Percentiles rank a stretch among this genome's conserved stretches.
phyloP scores from a whole-genome alignment of 2,888 invertebrate genomes.

The Cheilosia soror region DNA sequence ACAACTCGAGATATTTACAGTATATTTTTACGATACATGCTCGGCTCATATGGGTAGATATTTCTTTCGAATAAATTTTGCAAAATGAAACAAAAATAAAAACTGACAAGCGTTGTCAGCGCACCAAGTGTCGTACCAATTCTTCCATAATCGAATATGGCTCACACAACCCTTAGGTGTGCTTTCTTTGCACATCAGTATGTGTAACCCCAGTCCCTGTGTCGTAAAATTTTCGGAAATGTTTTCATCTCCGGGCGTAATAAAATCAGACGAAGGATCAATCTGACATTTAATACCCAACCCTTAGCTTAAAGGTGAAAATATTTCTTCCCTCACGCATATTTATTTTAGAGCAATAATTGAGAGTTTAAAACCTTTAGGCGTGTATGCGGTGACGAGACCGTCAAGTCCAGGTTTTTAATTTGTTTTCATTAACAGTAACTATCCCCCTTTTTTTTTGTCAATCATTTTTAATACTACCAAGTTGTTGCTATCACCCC shows the following conservation, averaged over 20 bases:
- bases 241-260: slow-evolving; percentile 55
- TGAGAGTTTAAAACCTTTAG: slow-evolving; percentile 8
- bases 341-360: neutral
- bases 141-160: slow-evolving; percentile 48
- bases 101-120: slow-evolving; percentile 44
- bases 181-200: neutral
- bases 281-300: slow-evolving; percentile 19
- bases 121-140: slow-evolving; percentile 20
- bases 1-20: slow-evolving; percentile 2
- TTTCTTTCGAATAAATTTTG: neutral
- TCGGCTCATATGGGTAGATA: too few relatives aligned
- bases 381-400: slow-evolving; percentile 37
- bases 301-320: neutral
- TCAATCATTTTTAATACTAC: slow-evolving; percentile 23
- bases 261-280: slow-evolving; percentile 58
- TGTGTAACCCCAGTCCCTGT: slow-evolving; percentile 1
- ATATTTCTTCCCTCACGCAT: neutral
- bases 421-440: slow-evolving; percentile 45
- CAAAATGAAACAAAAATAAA: neutral
- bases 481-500: slow-evolving; percentile 16
- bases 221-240: slow-evolving; percentile 62
- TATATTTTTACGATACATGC: too few relatives aligned
- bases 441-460: slow-evolving; percentile 20
- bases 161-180: neutral
- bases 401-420: slow-evolving; percentile 14